Base-by-base conservation (phyloP, 2,797 vertebrate genomes). In the Halcyon smyrnensis region DNA sequence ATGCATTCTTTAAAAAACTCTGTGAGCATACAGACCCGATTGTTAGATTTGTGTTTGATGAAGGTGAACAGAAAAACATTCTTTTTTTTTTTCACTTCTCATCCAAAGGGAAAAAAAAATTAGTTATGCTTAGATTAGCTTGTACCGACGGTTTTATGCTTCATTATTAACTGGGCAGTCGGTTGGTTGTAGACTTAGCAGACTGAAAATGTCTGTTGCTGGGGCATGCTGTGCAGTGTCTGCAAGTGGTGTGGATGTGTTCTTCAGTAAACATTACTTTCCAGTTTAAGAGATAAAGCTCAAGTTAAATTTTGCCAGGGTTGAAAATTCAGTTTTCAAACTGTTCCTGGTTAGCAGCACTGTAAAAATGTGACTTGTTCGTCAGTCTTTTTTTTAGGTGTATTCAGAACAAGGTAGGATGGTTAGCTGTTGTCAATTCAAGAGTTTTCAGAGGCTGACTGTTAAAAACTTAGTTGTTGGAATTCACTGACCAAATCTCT, bases 251-350 rank as follows among this genome's bases (percentile, higher is more conserved):
- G 12, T 63, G 24, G 16, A 65, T 48, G 21, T 81, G 36, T 77
- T 84, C 76, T 68, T 90, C 45, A 46, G 54, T 78, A 69, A 80
- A 91, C 89, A 15, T 48, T 76, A 24, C 34, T 80, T 90, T 41
- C 43, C 56, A 53, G 1, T 82, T 69, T 79, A 53, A 18, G 34
- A 74, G n/a, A 8, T 27, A 48, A 20, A 39, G 23, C 13, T 83
- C 34, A 70, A 56, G 21, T n/a, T 87, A 56, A 85, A 53, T 77
- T 43, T 68, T 93, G 20, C 32, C 85, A 18, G 5, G 4, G n/a
- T 87, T 92, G 60, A 77, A 37, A 83, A 71, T 83, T 67, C 0
- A 8, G 0, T 94, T 91, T 90, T 83, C 32, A 79, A 53, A 24
- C 13, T 78, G 8, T 71, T 90, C 25, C 18, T 0, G 0, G 6